A percentile compares a stretch with the other conserved stretches of the same genome.
These are phyloP conservation scores for Stegostoma tigrinum DNA, from an alignment of 2,113 vertebrate species.

Conservation along the genomic window DNA sequence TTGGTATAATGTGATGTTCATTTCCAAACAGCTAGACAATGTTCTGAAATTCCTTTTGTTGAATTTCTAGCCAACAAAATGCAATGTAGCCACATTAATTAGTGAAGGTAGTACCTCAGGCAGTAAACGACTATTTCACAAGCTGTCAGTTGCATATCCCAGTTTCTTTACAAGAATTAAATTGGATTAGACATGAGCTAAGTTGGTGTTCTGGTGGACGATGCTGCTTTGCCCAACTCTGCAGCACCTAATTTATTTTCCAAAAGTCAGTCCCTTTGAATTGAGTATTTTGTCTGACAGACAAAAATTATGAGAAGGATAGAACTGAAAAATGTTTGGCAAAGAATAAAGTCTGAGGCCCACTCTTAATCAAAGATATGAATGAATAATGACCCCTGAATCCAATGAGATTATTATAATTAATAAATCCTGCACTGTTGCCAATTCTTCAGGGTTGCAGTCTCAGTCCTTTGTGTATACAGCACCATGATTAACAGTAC, in stretches of 20 bases:
- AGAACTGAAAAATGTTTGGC: neutral
- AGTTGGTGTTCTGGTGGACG: neutral
- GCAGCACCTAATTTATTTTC: neutral
- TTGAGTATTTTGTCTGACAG: neutral
- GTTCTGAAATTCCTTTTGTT: neutral
- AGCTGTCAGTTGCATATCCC: neutral
- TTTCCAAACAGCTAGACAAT: no score
- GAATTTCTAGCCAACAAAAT: neutral
- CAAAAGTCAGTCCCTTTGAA: neutral
- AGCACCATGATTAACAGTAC: neutral
- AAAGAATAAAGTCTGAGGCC: neutral
- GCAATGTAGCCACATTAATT: neutral
- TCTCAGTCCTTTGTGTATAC: neutral
- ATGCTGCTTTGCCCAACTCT: neutral
- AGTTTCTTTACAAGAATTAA: neutral
- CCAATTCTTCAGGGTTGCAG: neutral
- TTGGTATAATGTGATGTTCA: no score
- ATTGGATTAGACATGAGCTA: neutral
- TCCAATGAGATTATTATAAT: neutral
- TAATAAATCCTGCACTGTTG: neutral
- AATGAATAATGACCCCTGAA: conserved; percentile 14
- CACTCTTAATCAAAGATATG: neutral
- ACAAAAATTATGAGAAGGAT: neutral
- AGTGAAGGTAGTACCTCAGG: neutral
- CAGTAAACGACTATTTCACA: neutral